Evolutionary conservation across 2,113 vertebrate species (phyloP), one percentile per base, ranked within the genome.

Genomic region (Tretioscincus oriximinensis): DNA sequence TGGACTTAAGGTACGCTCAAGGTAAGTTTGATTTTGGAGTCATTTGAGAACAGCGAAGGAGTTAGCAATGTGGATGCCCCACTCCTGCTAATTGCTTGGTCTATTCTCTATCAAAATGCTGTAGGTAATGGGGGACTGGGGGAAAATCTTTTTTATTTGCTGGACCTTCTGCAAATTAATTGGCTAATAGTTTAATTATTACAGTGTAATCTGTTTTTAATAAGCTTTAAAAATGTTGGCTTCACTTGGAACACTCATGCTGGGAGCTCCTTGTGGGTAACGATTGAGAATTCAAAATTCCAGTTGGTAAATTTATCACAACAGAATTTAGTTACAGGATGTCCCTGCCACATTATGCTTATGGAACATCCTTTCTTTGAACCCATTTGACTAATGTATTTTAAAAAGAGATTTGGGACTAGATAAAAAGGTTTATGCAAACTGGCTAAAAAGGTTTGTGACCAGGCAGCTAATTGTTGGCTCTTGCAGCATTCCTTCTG

Each of bases 401-500:
- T 41, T 41, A 58, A 18, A 58, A 16, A 18, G 54, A 58, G 2
- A 14, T 58, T 58, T 58, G 54, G 4, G 54, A 58, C 54, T 18
- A 16, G 54, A 58, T 18, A 58, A 51, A 51, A 18, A 58, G 18
- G 54, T 58, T 58, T 58, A 14, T 18, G 54, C 9, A 60, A 81
- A 70, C n/a, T 73, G 78, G 28, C 45, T 11, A 41, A 41, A 41
- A 41, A 41, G 35, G 35, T 41, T n/a, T n/a, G n/a, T n/a, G n/a
- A n/a, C n/a, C n/a, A n/a, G n/a, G n/a, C n/a, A 5, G 35, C 5
- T 41, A 69, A 61, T 51, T 18, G n/a, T 69, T 81, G 73, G 80
- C 73, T 31, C 80, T 76, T 76, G 69, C n/a, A 70, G 63, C 54
- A 70, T 61, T 76, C 47, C 72, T 61, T n/a, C 54, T 76, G 51